Percentiles rank a stretch among this genome's conserved stretches.
phyloP scores from a whole-genome alignment of 2,888 invertebrate species.

The Adelphocoris suturalis region DNA sequence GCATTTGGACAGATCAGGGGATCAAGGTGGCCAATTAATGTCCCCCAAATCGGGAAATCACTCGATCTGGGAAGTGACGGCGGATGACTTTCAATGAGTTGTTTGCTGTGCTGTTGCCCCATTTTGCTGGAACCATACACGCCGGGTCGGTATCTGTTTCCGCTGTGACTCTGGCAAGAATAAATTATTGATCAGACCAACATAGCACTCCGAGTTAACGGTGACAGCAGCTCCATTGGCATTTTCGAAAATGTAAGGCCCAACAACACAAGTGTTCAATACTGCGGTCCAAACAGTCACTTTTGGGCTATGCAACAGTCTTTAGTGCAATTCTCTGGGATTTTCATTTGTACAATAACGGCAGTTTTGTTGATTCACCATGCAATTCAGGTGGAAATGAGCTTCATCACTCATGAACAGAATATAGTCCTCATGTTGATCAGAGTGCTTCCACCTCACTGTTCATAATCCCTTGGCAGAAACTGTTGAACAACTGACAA shows the following conservation, averaged over 20 bases:
- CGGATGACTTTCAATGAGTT: neutral
- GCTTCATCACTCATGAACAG: slow-evolving; percentile 41
- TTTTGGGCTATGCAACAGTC: slow-evolving; percentile 75
- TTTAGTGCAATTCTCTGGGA: slow-evolving; percentile 75
- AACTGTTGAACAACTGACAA: too few species aligned
- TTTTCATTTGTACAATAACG: slow-evolving; percentile 74
- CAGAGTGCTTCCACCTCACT: too few species aligned
- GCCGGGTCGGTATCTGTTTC: neutral
- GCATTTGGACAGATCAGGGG: too few species aligned
- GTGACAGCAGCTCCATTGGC: slow-evolving; percentile 76
- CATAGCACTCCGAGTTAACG: slow-evolving; percentile 76
- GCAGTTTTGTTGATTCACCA: slow-evolving; percentile 61
- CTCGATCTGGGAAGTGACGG: too few species aligned
- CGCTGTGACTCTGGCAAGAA: neutral
- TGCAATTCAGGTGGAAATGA: slow-evolving; percentile 51
- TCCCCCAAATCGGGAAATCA: neutral
- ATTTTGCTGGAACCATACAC: slow-evolving; percentile 37
- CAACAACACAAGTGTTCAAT: slow-evolving; percentile 72
- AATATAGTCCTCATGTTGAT: too few species aligned
- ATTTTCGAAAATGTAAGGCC: slow-evolving; percentile 77
- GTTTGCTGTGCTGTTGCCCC: neutral
- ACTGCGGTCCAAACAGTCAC: slow-evolving; percentile 76
- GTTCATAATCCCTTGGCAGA: too few species aligned
- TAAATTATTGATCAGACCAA: slow-evolving; percentile 74
- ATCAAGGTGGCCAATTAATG: too few species aligned